Evolutionary conservation across 2,113 vertebrate species (phyloP), one percentile per base, ranked within the genome.

Genomic region (Cryptotis parvus): DNA sequence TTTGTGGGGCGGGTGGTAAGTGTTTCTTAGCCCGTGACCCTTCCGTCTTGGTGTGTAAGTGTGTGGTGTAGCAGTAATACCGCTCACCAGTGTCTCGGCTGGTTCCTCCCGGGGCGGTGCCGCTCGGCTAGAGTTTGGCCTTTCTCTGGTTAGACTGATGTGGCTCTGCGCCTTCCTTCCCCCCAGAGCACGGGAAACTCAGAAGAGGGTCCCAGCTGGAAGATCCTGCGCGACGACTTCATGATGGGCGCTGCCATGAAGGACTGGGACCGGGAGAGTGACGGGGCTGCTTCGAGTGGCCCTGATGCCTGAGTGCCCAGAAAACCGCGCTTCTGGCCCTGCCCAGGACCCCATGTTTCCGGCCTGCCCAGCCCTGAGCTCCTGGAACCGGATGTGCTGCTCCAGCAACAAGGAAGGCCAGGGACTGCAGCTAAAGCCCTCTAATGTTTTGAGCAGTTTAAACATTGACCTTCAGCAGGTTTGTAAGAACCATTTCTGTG

Each of bases 211-310:
- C 98, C 99, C 0, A 96, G 98, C 3, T 99, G 99, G 99, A 98
- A 97, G 20, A 98, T 99, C 89, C 97, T 99, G 35, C 98, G 97
- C n/a, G 99, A 99, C 3, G 99, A 99, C 95, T 99, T 99, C 97
- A 99, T 99, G 99, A 99, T 99, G 99, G 99, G 98, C 41, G 98
- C 99, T 1, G 97, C 98, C 70, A 99, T 99, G 99, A 99, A 99
- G 94, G 99, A 99, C 97, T 99, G 99, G 99, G 99, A 99, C 98
- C 99, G 98, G 84, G 98, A 98, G 73, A 99, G 98, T 0, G 95
- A 97, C 9, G 98, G 97, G 37, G 90, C 94, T 0, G 91, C 45
- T 1, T 90, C 45, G 39, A 97, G 97, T 55, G 97, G 98, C 55
- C 97, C 97, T 24, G 98, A 98, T 92, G 92, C 97, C n/a, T 68